These are phyloP conservation scores for Hypomecis punctinalis DNA, from an alignment of 2,888 invertebrate species.

Conservation along the genomic window DNA sequence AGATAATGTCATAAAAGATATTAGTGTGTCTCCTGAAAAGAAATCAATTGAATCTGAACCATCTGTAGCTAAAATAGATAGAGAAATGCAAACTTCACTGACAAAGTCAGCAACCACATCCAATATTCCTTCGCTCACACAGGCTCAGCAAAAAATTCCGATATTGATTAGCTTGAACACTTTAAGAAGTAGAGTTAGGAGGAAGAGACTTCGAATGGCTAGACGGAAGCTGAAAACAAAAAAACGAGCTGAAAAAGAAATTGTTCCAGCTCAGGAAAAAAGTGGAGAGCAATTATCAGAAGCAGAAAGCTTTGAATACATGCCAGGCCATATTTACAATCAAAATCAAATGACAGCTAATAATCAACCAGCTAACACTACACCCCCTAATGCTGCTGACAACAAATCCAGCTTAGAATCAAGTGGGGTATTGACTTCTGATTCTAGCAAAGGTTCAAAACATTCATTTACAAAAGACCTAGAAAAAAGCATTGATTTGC, in stretches of 20 bases:
- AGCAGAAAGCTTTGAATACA: conserved; percentile 89
- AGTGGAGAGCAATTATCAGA: conserved; percentile 77
- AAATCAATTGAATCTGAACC: conserved; percentile 48
- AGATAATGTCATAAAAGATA: conserved; percentile 62
- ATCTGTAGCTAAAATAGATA: conserved; percentile 58
- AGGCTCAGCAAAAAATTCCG: conserved; percentile 58
- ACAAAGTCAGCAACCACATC: conserved; percentile 47
- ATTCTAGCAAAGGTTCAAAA: conserved; percentile 73
- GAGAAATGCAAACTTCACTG: conserved; percentile 74
- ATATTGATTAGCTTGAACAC: conserved; percentile 72
- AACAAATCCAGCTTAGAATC: conserved; percentile 80
- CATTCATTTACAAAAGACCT: conserved; percentile 84
- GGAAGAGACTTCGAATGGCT: conserved; percentile 56
- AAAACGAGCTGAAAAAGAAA: conserved; percentile 55
- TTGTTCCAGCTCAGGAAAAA: conserved; percentile 57
- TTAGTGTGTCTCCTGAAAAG: conserved; percentile 65
- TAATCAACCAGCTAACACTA: conserved; percentile 34
- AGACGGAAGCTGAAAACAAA: conserved; percentile 56
- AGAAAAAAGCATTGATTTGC: conserved; percentile 85
- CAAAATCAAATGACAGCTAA: conserved; percentile 70
- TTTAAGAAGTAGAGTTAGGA: conserved; percentile 61
- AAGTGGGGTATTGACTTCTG: conserved; percentile 69
- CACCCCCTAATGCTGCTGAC: conserved; percentile 54
- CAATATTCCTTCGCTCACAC: conserved; percentile 40
- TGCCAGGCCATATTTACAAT: conserved; percentile 85